Base-by-base conservation (phyloP, 2,113 vertebrate genomes). In the Eonycteris spelaea region DNA sequence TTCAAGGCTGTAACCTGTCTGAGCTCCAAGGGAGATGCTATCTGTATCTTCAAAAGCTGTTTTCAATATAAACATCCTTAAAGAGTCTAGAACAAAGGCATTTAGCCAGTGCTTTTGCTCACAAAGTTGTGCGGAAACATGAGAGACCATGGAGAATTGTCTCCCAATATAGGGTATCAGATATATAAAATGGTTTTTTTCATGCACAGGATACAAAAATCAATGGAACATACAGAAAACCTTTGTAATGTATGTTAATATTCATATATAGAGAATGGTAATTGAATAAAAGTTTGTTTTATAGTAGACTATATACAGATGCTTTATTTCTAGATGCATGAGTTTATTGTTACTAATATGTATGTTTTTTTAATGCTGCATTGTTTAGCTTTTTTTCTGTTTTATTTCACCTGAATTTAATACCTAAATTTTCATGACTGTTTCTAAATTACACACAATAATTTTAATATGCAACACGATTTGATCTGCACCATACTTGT, bases 401-500 rank as follows among this genome's bases (percentile, higher is more conserved):
- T 84, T 80, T 24, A 84, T 75, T 55, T 1, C 14, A 48, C 24
- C 19, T 30, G 67, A 68, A 77, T 71, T 86, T 45, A 71, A 57
- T 92, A 75, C 4, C 15, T 63, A 61, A 45, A 0, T 74, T 90
- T 92, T 94, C n/a, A 86, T 43, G 61, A 65, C 21, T 94, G 13
- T 79, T 79, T 73, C 59, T 86, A 89, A 94, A 92, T 57, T 92
- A 6, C 75, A 55, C 40, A 40, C 86, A 63, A 91, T 80, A 86
- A 86, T 53, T 94, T 87, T 77, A 90, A 35, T 55, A 45, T 43
- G 35, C 57, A 55, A 92, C 24, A 48, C 63, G 10, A 3, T 92
- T 95, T 48, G 79, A 75, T 68, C 18, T 91, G 4, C 7, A 82
- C 16, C 1, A 45, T 33, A 53, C 24, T 79, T 70, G 19, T 70